Evolutionary conservation across 2,888 invertebrate species (phyloP).

Genomic region (Monopis laevigella): DNA sequence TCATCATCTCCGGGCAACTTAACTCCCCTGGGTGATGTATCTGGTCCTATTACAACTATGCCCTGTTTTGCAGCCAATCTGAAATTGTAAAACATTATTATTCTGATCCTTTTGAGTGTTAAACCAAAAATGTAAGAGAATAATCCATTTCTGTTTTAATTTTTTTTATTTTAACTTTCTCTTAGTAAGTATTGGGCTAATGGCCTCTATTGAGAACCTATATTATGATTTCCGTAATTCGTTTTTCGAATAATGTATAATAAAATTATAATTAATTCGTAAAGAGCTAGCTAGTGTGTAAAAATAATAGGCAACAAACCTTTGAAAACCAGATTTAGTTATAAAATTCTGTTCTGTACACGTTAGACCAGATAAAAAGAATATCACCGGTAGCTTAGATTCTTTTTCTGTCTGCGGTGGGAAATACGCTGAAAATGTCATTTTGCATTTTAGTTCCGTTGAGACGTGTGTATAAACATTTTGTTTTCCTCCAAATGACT

Average conservation of each 20-base stretch:
- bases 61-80: slow-evolving; percentile 86
- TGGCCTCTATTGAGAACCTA: no score
- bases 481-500: slow-evolving; percentile 85
- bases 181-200: no score
- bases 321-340: slow-evolving; percentile 94
- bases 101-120: not conserved
- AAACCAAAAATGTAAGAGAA: no score
- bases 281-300: not conserved
- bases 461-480: slow-evolving; percentile 87
- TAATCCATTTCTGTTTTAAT: no score
- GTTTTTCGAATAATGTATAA: no score
- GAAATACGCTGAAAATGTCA: slow-evolving; percentile 93
- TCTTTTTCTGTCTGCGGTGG: slow-evolving; percentile 79
- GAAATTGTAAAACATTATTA: slow-evolving; percentile 11
- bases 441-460: slow-evolving; percentile 80
- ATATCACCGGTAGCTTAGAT: slow-evolving; percentile 80
- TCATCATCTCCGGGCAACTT: slow-evolving; percentile 93
- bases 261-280: not conserved
- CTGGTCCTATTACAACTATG: slow-evolving; percentile 90
- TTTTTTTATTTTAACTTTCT: no score
- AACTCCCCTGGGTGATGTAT: slow-evolving; percentile 93
- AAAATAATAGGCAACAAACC: slow-evolving; percentile 31
- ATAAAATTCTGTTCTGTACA: slow-evolving; percentile 97
- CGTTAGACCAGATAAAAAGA: slow-evolving; percentile 91
- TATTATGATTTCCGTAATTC: no score